Conservation (phyloP, 2,113 vertebrate genomes). For the Mobula hypostoma region DNA sequence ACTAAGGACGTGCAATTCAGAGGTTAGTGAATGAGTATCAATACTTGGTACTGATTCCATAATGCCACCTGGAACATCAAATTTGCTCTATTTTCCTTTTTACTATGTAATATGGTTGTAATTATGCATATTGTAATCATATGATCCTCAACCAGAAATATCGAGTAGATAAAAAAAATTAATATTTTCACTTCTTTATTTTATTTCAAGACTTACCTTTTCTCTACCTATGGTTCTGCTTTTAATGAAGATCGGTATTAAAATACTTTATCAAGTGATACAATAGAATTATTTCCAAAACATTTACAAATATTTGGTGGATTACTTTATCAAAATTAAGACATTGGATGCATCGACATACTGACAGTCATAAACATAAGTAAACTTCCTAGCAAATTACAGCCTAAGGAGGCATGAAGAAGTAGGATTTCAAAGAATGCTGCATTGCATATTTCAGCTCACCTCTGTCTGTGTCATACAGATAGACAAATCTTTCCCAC, state of each 20-base stretch:
- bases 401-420: not conserved
- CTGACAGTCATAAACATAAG: not conserved
- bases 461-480: conserved; percentile 97
- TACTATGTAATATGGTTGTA: too few species aligned
- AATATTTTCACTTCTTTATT: not conserved
- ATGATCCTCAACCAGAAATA: too few species aligned
- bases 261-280: not conserved
- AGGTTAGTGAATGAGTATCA: too few species aligned
- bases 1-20: too few species aligned
- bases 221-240: not conserved
- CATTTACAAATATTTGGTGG: not conserved
- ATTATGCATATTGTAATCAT: too few species aligned
- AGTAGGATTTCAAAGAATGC: not conserved
- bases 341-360: not conserved
- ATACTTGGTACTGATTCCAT: too few species aligned
- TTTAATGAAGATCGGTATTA: not conserved
- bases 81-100: too few species aligned
- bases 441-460: conserved; percentile 45
- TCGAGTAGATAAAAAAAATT: not conserved
- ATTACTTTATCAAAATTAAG: not conserved
- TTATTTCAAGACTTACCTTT: not conserved
- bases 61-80: too few species aligned
- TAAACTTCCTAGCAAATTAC: not conserved
- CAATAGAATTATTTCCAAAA: not conserved
- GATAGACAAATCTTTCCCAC: conserved; percentile 95